phyloP scores from a whole-genome alignment of 2,888 invertebrate species.

The Eupithecia inturbata region DNA sequence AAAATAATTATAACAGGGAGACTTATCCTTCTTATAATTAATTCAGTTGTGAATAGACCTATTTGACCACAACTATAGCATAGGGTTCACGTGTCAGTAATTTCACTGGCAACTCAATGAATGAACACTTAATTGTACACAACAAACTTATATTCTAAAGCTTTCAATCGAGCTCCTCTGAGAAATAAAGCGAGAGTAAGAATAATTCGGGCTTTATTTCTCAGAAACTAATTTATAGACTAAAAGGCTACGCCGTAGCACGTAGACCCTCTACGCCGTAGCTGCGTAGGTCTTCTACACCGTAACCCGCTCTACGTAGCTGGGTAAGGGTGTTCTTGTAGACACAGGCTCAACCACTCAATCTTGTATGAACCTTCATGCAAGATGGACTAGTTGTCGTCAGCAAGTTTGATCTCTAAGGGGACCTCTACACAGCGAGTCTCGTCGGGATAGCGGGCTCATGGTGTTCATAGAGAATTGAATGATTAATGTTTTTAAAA shows the following conservation, averaged over 20 bases:
- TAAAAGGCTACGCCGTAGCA: neutral
- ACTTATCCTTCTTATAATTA: too few relatives aligned
- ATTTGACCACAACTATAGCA: too few relatives aligned
- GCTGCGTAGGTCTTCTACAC: neutral
- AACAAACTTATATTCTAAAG: neutral
- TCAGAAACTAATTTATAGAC: neutral
- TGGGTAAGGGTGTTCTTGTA: neutral
- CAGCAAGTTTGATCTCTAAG: neutral
- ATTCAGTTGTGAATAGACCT: too few relatives aligned
- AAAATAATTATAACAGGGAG: too few relatives aligned
- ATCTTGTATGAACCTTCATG: neutral
- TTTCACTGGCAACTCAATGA: neutral
- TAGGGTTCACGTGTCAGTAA: too few relatives aligned
- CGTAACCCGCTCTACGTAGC: neutral
- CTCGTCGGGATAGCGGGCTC: neutral
- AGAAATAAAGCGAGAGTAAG: neutral
- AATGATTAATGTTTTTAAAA: neutral
- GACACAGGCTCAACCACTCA: neutral
- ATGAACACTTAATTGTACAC: neutral
- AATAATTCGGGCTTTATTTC: too few relatives aligned
- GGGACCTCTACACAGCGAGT: neutral
- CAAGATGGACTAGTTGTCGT: neutral
- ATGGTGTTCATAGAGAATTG: neutral
- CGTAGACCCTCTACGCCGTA: neutral
- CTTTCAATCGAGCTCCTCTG: neutral